Evolutionary conservation across 2,797 vertebrate genomes (phyloP), one percentile per base, ranked within the genome.

Genomic region (Merluccius polli): DNA sequence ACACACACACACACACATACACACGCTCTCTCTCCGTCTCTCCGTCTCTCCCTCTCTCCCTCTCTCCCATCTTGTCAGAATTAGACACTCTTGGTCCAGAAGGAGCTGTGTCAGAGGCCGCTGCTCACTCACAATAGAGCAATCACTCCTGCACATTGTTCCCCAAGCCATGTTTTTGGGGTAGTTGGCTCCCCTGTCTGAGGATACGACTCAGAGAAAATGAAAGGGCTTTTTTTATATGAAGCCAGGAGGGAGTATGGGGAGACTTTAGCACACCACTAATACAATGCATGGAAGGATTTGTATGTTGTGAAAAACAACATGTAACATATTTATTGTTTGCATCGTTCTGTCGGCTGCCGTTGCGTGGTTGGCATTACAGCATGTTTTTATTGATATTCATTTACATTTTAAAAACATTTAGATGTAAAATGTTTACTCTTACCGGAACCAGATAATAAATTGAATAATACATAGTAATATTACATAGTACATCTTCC

Each of bases 21-120:
- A n/a, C 87, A 88, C 86, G 82, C 82, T 88, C 87, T 89, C 86
- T 82, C 82, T 88, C 87, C 88, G 85, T 82, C 82, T 88, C 87
- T 89, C 85, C 82, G 81, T 88, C 87, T 89, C 84, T 82, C 81
- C 87, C 87, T 88, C 86, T 83, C 82, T 88, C 87, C 88, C 85
- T 83, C 36, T 38, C 36, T 38, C 33, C 33, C 84, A 88, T 88
- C 89, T 87, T 82, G 87, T 90, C 89, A 88, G 89, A 93, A 91
- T 88, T 87, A 89, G 87, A n/a, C n/a, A n/a, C n/a, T n/a, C n/a
- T n/a, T n/a, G n/a, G 85, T 91, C 87, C 83, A 86, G 88, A 81
- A 82, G 79, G 83, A 90, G 85, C 83, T 90, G 91, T 90, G 91
- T 91, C 91, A 91, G 80, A 93, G 89, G 89, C 83, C 82, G 86